A percentile compares a stretch with the other conserved stretches of the same genome.
Conservation (phyloP, 2,888 invertebrate genomes). For the Electrophaes corylata region DNA sequence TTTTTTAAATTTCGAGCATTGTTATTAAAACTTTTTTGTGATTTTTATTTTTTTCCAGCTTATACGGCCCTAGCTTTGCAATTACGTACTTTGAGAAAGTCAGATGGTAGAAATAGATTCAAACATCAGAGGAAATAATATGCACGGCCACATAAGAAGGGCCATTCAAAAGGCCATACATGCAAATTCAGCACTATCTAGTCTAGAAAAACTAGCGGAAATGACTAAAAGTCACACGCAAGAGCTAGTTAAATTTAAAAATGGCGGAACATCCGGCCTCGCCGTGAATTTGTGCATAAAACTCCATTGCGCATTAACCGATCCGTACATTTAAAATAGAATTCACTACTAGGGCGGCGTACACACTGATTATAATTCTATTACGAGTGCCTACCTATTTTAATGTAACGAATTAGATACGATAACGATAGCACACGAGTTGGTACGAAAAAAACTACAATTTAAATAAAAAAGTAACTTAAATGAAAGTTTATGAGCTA, state of each 20-base stretch:
- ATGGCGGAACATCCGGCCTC: constrained; percentile 63
- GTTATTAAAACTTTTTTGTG: too few relatives aligned
- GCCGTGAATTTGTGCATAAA: constrained; percentile 79
- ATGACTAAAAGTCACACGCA: constrained; percentile 23
- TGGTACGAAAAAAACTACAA: too few relatives aligned
- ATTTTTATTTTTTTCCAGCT: too few relatives aligned
- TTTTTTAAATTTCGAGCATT: neutral
- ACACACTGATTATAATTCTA: too few relatives aligned
- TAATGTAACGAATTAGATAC: too few relatives aligned
- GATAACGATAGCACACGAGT: too few relatives aligned
- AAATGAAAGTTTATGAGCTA: neutral
- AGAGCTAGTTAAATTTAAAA: constrained; percentile 54
- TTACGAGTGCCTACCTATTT: too few relatives aligned
- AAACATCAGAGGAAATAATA: constrained; percentile 39
- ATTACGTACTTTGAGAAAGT: too few relatives aligned
- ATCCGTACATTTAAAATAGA: constrained; percentile 83
- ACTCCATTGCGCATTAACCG: constrained; percentile 78
- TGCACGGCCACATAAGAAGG: constrained; percentile 18
- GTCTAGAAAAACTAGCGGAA: constrained; percentile 22
- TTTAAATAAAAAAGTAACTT: too few relatives aligned
- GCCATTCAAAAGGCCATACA: constrained; percentile 10
- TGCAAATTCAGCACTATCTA: constrained; percentile 6
- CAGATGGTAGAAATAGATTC: constrained; percentile 6
- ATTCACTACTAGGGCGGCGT: constrained; percentile 59
- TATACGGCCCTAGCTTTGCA: too few relatives aligned